These are phyloP conservation scores for Anoura caudifer DNA, from an alignment of 2,113 vertebrate species.

Conservation along the genomic window DNA sequence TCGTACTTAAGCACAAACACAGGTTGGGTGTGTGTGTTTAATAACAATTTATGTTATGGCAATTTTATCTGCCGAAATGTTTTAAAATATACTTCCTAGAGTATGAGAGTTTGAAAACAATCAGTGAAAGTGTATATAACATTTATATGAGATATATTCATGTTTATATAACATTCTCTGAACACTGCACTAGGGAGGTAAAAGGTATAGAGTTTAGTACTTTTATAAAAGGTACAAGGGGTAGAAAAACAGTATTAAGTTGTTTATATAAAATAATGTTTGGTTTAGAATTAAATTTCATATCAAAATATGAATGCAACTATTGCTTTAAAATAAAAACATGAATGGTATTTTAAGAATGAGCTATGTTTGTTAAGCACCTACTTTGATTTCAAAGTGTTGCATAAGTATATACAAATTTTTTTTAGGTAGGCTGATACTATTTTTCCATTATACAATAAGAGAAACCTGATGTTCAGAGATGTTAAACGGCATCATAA, in stretches of 20 bases:
- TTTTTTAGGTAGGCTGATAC: neutral
- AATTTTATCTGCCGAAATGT: neutral
- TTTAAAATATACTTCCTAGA: neutral
- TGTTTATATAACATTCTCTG: neutral
- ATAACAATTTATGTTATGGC: neutral
- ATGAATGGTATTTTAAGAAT: neutral
- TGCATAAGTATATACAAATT: neutral
- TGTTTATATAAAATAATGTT: neutral
- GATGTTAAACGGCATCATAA: neutral
- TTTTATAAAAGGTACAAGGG: neutral
- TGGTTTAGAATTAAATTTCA: neutral
- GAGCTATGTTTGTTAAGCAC: neutral
- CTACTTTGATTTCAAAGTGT: neutral
- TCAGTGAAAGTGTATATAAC: neutral
- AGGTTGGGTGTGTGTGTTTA: neutral
- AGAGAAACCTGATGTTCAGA: neutral
- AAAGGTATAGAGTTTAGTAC: neutral
- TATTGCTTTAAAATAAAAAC: neutral
- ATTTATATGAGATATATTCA: neutral
- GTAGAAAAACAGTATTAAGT: neutral
- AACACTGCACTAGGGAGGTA: neutral
- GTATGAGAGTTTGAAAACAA: neutral
- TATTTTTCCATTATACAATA: neutral
- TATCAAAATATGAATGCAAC: neutral
- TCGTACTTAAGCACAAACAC: neutral